A percentile compares a stretch with the other conserved stretches of the same genome.
phyloP scores from a whole-genome alignment of 2,888 invertebrate genomes.

The Schizaphis graminum region DNA sequence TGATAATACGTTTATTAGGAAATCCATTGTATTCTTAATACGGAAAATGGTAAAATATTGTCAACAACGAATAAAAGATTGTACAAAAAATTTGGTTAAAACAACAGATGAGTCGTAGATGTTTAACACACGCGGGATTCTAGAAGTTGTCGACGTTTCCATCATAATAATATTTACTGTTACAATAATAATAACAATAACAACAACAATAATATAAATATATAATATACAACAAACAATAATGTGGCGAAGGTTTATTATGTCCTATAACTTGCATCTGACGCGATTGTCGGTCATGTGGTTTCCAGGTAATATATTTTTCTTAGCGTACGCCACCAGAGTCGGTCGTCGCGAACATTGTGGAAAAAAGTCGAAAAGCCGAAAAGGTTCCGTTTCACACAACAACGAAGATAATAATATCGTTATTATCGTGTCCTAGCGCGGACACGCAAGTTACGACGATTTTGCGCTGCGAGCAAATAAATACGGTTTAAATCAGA shows the following conservation, averaged over 20 bases:
- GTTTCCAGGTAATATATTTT: not conserved
- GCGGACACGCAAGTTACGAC: not conserved
- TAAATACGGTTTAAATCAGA: slow-evolving; percentile 21
- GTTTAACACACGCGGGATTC: not conserved
- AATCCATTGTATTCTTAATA: not conserved
- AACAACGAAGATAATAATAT: not conserved
- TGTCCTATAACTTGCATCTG: not conserved
- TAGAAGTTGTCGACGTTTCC: not conserved
- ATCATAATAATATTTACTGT: not conserved
- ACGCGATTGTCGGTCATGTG: not conserved
- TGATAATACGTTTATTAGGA: not conserved
- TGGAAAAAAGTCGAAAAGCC: not conserved
- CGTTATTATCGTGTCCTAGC: not conserved
- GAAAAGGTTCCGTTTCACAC: not conserved
- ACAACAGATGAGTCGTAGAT: not conserved
- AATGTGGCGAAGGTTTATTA: not conserved
- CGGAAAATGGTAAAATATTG: not conserved
- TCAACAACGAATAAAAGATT: not conserved
- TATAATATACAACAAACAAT: not conserved
- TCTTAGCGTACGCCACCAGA: not conserved
- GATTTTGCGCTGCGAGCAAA: slow-evolving; percentile 19
- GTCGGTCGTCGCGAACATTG: not conserved
- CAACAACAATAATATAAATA: not conserved
- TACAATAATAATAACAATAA: not conserved
- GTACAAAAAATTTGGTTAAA: not conserved